A percentile compares a stretch with the other conserved stretches of the same genome.
phyloP scores from a whole-genome alignment of 2,797 vertebrate species.

The Macropus fuliginosus region DNA sequence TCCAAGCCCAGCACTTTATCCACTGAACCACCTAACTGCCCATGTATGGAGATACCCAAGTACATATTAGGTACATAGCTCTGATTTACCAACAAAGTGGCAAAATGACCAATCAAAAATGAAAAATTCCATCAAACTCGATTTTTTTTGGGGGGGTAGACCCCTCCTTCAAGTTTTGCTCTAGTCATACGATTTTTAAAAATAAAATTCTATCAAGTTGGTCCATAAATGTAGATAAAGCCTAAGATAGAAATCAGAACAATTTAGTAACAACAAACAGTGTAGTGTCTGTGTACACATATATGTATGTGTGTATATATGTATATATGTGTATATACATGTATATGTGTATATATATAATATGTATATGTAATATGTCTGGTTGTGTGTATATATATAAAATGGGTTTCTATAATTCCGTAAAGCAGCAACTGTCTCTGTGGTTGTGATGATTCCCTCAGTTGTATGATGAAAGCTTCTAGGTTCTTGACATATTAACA shows the following conservation, averaged over 20 bases:
- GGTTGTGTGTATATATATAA: neutral
- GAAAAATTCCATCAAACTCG: conserved; percentile 8
- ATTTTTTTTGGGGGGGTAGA: conserved; percentile 4
- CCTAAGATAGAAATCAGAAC: neutral
- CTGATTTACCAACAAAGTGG: neutral
- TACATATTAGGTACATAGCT: neutral
- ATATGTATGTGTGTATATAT: neutral
- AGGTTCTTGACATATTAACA: neutral
- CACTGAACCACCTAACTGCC: neutral
- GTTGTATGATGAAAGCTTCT: neutral
- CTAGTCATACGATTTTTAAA: conserved; percentile 31
- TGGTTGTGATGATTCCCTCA: neutral
- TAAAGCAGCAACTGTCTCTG: conserved; percentile 7
- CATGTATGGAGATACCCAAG: neutral
- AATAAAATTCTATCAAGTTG: conserved; percentile 38
- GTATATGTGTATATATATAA: neutral
- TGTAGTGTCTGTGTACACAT: neutral
- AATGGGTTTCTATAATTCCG: neutral
- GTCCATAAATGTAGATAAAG: conserved; percentile 15
- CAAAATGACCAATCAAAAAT: conserved; percentile 10
- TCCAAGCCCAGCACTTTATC: neutral
- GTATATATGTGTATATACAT: neutral
- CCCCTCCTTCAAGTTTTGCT: neutral
- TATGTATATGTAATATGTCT: neutral
- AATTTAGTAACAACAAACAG: neutral